phyloP scores from a whole-genome alignment of 2,797 vertebrate genomes.

The Loris lydekkerianus region DNA sequence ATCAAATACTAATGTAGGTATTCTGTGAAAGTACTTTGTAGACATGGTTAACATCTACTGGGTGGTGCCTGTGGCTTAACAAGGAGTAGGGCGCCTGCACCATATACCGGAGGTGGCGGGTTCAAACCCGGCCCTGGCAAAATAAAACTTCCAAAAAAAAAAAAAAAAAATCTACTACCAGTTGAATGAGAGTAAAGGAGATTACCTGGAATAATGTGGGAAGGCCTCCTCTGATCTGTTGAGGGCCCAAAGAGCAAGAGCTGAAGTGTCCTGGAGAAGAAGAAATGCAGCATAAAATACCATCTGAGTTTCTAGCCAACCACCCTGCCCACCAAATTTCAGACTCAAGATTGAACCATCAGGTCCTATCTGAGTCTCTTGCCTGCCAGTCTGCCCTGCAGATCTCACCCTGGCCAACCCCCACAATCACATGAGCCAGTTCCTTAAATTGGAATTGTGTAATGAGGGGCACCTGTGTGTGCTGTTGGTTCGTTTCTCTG shows the following conservation, averaged over 20 bases:
- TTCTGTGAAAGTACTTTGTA: constrained; percentile 43
- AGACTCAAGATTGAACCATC: background rate
- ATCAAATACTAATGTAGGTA: background rate
- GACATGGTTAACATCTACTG: background rate
- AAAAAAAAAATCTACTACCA: background rate
- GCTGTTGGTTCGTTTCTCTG: constrained; percentile 13
- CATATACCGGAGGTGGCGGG: too few relatives aligned
- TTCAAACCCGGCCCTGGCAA: too few relatives aligned
- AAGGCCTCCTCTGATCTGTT: background rate
- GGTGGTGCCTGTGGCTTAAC: too few relatives aligned
- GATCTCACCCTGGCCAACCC: background rate
- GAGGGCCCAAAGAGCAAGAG: background rate
- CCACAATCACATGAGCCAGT: background rate
- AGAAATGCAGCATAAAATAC: constrained; percentile 19
- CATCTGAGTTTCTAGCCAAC: background rate
- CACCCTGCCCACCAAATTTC: background rate
- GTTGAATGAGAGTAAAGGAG: constrained; percentile 4
- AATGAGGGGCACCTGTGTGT: too few relatives aligned
- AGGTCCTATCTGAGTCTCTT: background rate
- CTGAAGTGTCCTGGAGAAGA: constrained; percentile 41
- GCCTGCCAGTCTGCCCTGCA: background rate
- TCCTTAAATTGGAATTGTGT: background rate
- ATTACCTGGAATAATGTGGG: background rate
- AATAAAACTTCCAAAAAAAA: too few relatives aligned
- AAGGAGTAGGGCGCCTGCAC: too few relatives aligned